Evolutionary conservation across 2,113 vertebrate genomes (phyloP), one percentile per base, ranked within the genome.

Genomic region (Mirounga angustirostris): DNA sequence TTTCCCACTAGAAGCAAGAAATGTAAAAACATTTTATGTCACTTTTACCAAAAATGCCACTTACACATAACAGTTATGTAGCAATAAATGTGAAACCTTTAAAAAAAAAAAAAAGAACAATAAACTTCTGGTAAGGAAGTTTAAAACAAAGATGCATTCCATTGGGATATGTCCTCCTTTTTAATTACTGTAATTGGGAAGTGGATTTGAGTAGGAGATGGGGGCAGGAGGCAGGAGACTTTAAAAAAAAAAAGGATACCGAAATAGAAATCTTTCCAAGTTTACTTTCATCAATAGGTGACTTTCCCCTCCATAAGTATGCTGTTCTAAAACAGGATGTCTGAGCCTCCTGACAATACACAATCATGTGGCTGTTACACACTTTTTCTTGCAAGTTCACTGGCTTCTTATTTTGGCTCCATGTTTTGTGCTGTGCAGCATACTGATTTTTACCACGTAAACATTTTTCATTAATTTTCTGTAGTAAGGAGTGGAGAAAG

Each of bases 101-200:
- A 40, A 40, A 40, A 5, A 30, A 61, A 90, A 61, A 86, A 52
- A 89, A 19, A 63, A 91, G 28, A 96, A 97, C 82, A 94, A 36
- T 78, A 91, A 93, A 54, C 10, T 95, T 74, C 67, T 94, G 91
- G 84, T 92, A 96, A 91, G 97, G 93, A 97, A 98, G 93, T 96
- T 80, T 71, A 67, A 96, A 96, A 95, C 76, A 96, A 97, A 93
- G 92, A 91, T 80, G 30, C 76, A 95, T 93, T 95, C 94, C 89
- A 50, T 2, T 67, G 94, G 85, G 94, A 91, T 91, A 89, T 43
- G 79, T 85, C 79, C 95, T 96, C 28, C 71, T 89, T 84, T 89
- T 81, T 83, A 92, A 97, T 97, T 88, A 89, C 82, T 85, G 80
- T 95, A 73, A 95, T 43, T 96, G 84, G 94, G 59, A 95, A 97